Evolutionary conservation across 92 coral and sea anemone genomes (phyloP), one percentile per base, ranked within the genome.

Genomic region (Blastomussa wellsi): DNA sequence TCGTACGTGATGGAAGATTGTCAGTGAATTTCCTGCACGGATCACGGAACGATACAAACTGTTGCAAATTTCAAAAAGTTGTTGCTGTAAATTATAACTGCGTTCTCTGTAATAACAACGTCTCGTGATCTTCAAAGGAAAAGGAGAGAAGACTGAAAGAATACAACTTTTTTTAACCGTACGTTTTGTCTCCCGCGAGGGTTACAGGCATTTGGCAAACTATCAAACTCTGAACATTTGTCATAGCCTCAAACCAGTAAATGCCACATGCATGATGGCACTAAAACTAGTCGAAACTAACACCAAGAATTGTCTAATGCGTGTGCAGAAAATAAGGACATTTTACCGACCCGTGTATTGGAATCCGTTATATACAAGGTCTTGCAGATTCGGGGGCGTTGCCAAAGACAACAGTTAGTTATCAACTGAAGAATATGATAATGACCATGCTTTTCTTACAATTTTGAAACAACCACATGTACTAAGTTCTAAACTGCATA

Each of bases 351-450:
- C 32, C 28, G 13, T 11, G 33, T 28, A 12, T 1, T 26, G 68
- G 68, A 62, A 62, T 62, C 68, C 68, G 68, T 62, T 62, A 26
- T 62, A 26, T 28, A 62, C 33, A 4, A 4, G 68, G 10, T 8
- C 32, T 16, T 62, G 68, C 14, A 62, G 16, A 62, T 62, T 62
- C 68, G 68, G 68, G 68, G 68, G 68, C 68, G 68, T 62, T 26
- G 28, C 68, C 33, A 62, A 11, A 62, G 68, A n/a, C 68, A 26
- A 9, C 17, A 62, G 33, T 26, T 33, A 62, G 31, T 62, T 62
- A 9, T 62, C 3, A 14, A 28, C 15, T 62, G 17, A 62, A 62
- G 68, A 26, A 62, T 62, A 35, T 62, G 68, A 62, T 62, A 8
- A 24, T 26, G 13, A 62, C 68, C 68, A 22, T 35, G 68, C 33